Conservation (phyloP, 2,797 vertebrate genomes). For the Steatocranus sp. region DNA sequence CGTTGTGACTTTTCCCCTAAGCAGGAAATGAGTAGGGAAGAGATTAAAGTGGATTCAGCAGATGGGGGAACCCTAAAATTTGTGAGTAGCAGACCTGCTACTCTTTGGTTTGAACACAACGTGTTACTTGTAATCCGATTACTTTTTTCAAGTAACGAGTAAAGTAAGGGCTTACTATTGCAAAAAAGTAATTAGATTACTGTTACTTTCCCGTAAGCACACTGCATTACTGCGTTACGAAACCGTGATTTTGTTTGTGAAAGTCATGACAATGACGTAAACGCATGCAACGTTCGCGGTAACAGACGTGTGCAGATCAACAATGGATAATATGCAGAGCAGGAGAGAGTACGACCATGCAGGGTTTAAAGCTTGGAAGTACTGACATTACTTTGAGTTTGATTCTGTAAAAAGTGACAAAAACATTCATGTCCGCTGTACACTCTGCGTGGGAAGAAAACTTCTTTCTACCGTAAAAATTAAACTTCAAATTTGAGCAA, state of each 20-base stretch:
- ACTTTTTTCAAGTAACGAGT: background rate
- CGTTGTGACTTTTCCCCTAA: background rate
- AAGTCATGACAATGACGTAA: background rate
- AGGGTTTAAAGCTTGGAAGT: background rate
- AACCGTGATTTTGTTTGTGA: background rate
- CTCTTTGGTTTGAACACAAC: too few species aligned
- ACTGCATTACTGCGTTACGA: rapidly evolving
- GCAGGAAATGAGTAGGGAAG: background rate
- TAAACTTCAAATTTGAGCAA: background rate
- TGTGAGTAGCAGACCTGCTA: too few species aligned
- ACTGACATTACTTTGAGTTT: background rate
- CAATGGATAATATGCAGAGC: background rate
- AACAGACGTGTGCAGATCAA: background rate
- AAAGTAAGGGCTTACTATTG: background rate
- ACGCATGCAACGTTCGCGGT: background rate
- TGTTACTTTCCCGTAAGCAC: background rate
- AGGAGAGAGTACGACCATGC: background rate
- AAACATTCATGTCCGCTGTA: background rate
- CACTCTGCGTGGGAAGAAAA: background rate
- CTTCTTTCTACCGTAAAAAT: rapidly evolving
- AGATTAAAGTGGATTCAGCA: background rate
- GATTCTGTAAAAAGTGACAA: background rate
- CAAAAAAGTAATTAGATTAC: background rate
- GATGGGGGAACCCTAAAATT: background rate
- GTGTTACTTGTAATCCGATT: background rate